Base-by-base conservation (phyloP, 2,888 invertebrate genomes). In the Cecidostiba fungosa region DNA sequence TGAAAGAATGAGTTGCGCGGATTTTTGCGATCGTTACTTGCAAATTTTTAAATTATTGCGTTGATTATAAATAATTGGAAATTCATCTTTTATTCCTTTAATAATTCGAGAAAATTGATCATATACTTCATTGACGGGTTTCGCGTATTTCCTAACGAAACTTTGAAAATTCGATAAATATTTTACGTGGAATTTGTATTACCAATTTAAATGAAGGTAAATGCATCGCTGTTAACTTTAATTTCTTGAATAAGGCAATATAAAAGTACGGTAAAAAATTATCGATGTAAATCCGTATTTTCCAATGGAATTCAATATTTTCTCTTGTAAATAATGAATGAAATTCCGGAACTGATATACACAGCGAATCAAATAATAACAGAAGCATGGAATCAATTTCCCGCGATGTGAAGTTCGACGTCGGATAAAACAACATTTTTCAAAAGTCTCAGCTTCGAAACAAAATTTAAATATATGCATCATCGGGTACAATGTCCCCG, bases 381-480 rank as follows among this genome's bases (percentile, higher is more conserved):
- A n/a, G n/a, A n/a, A n/a, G 54, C 16, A n/a, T 19, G 5, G 5
- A 54, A 54, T 54, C 19, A 54, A 54, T 54, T 54, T 54, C n/a
- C 19, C 54, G 0, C 54, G 54, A 0, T 39, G 39, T 8, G 36
- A 0, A 8, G 6, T 39, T 16, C 0, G 54, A n/a, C 54, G 8
- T n/a, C 8, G 54, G 54, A n/a, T 59, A 8, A 23, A 23, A 5
- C 6, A 19, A n/a, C n/a, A 23, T 59, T 59, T 59, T 59, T 59
- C 10, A 59, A 59, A 19, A 59, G n/a, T 59, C n/a, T n/a, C 10
- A n/a, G 50, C 26, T 16, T 26, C 39, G 50, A 80, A 36, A 43
- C 47, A 23, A 78, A 80, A 32, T 72, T 8, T 26, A 73, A 59
- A 59, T 59, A 36, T 59, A 23, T n/a, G 23, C 43, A 79, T 14